These are phyloP conservation scores for Agrypnia vestita DNA, from an alignment of 1,140 invertebrate species.

Conservation along the genomic window DNA sequence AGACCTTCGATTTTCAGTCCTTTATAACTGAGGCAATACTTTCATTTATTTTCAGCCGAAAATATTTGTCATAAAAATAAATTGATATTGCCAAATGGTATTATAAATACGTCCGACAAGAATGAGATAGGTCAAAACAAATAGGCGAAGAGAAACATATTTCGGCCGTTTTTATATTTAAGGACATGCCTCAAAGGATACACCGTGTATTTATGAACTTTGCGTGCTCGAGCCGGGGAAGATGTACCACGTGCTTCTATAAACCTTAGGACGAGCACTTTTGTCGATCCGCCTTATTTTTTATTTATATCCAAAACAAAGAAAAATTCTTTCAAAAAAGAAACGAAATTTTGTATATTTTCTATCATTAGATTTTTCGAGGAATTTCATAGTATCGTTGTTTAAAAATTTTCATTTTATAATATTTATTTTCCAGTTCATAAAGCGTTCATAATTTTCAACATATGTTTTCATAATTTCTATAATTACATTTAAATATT, in stretches of 20 bases:
- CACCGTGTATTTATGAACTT: slow-evolving; percentile 38
- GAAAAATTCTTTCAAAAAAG: too few relatives aligned
- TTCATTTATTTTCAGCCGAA: neutral
- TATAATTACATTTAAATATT: too few relatives aligned
- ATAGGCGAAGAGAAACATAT: slow-evolving; percentile 5
- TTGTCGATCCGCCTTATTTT: too few relatives aligned
- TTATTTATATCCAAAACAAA: too few relatives aligned
- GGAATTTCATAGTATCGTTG: too few relatives aligned
- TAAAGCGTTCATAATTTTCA: too few relatives aligned
- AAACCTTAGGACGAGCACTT: neutral
- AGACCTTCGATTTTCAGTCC: too few relatives aligned
- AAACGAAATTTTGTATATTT: too few relatives aligned
- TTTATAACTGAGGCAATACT: neutral
- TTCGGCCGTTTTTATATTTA: slow-evolving; percentile 3
- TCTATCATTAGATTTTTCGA: too few relatives aligned
- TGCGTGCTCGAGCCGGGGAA: slow-evolving; percentile 33
- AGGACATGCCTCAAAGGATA: slow-evolving; percentile 8
- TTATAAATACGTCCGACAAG: neutral
- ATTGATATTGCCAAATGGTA: neutral
- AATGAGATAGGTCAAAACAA: slow-evolving; percentile 13
- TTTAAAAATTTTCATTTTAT: too few relatives aligned
- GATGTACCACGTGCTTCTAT: slow-evolving; percentile 25
- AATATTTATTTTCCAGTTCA: too few relatives aligned
- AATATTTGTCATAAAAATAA: neutral
- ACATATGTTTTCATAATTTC: too few relatives aligned